Evolutionary conservation across 2,797 vertebrate species (phyloP).

Genomic region (Muraenolepis orangiensis): DNA sequence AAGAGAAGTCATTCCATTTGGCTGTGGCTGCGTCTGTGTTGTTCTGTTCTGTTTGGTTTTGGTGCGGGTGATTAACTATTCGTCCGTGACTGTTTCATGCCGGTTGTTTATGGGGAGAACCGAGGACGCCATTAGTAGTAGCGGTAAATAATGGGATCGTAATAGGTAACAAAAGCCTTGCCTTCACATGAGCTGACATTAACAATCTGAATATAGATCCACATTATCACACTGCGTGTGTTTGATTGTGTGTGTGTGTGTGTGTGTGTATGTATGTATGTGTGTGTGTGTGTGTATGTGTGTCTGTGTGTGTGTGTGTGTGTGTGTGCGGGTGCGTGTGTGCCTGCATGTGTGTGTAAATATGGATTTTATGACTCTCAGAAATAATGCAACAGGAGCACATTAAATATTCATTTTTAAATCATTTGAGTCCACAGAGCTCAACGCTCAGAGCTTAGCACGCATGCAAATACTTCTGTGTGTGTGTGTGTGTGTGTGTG

Average conservation of each 20-base stretch:
- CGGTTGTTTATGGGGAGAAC: neutral
- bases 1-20: neutral
- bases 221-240: neutral
- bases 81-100: neutral
- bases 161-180: neutral
- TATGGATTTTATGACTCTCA: conserved; percentile 10
- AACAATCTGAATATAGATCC: neutral
- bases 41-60: neutral
- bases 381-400: neutral
- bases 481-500: too few species aligned
- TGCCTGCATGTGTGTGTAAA: neutral
- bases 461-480: neutral
- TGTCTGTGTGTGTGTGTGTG: neutral
- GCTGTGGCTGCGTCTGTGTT: neutral
- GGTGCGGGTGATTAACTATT: neutral
- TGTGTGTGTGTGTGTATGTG: neutral
- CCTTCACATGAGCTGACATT: neutral
- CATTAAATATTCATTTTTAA: neutral
- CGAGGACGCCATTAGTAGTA: neutral
- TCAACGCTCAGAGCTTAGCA: neutral
- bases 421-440: neutral
- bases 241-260: neutral
- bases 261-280: neutral
- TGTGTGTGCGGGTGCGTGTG: neutral
- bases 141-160: neutral